Base-by-base conservation (phyloP, 2,888 invertebrate genomes). In the Ligdia adustata region DNA sequence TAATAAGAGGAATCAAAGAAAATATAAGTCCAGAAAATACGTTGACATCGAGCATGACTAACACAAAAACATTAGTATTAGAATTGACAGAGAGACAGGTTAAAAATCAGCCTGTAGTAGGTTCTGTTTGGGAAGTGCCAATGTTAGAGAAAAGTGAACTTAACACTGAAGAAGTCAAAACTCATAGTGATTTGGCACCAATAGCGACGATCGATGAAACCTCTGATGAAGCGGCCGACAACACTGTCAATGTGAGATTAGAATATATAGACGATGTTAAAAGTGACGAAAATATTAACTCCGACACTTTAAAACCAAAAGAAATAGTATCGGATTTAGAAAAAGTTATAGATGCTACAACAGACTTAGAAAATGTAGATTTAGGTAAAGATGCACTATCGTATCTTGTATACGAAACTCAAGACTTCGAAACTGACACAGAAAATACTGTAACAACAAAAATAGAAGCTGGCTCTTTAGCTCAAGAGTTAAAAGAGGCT, bases 1-100 rank as follows among this genome's bases (percentile, higher is more conserved):
- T 92, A 2, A 92, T 92, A 35, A 71, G 90, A 58, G 91, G 91
- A 3, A 92, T 93, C 7, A 93, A 93, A 72, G 93, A 93, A 62
- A 93, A 93, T 60, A 92, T 92, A 1, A 92, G 92, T 44, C 93
- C 93, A 0, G 92, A 93, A 57, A 92, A 93, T 41, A 93, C 92
- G 1, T 50, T 91, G 4, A 90, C 86, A 0, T 81, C 87, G 0
- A 87, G 82, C 35, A 83, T 84, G 75, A 82, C 79, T 0, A 83
- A 82, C 33, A 82, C 85, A 0, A 81, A 81, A 62, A 77, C 86
- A 0, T 50, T 90, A 39, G 84, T 79, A 0, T 67, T 75, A 22
- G 90, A 90, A 51, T 43, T 90, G 33, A 69, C 63, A 1, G 79
- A 84, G 6, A 66, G 64, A 52, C 79, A 84, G 43, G 65, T 72